Evolutionary conservation across 2,113 vertebrate species (phyloP), one percentile per base, ranked within the genome.

Genomic region (Engystomops pustulosus): DNA sequence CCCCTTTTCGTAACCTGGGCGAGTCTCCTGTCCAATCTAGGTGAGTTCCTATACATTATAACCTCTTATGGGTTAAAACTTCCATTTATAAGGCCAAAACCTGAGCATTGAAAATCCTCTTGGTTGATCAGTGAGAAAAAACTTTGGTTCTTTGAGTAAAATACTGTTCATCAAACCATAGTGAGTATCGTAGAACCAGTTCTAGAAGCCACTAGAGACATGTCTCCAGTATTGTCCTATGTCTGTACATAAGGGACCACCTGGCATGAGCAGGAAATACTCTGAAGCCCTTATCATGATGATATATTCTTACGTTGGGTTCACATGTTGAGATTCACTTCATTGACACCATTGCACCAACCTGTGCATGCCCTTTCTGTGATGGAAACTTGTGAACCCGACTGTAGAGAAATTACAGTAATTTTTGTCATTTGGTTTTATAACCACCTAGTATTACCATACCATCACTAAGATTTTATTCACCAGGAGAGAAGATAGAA

Each of bases 121-220:
- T 62, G 27, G 30, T 23, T 30, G 25, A 62, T 30, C 2, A 34
- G 1, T 65, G 15, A 65, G 30, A 10, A 65, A n/a, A 65, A 65
- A 32, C 60, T 65, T 65, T 65, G 60, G 60, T 34, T 34, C 30
- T 65, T 32, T 65, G 27, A 27, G 27, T 32, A 65, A 65, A 65
- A 65, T 65, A 65, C 58, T 62, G 58, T 62, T 62, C 58, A 62
- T 23, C 58, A 62, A 62, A 30, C 25, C 58, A 30, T 27, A 62
- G 58, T 62, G 58, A 62, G 25, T 5, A 30, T 62, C 58, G 4
- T 3, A 6, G 6, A 62, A 62, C 58, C 25, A 62, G 58, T 58
- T 20, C n/a, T 62, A 62, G 25, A 62, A 62, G 27, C 60, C 27
- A 32, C 5, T 65, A 32, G 14, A 65, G 58, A 30, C 3, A 62